Evolutionary conservation across 1,140 invertebrate genomes (phyloP).

Genomic region (Panulirus ornatus): DNA sequence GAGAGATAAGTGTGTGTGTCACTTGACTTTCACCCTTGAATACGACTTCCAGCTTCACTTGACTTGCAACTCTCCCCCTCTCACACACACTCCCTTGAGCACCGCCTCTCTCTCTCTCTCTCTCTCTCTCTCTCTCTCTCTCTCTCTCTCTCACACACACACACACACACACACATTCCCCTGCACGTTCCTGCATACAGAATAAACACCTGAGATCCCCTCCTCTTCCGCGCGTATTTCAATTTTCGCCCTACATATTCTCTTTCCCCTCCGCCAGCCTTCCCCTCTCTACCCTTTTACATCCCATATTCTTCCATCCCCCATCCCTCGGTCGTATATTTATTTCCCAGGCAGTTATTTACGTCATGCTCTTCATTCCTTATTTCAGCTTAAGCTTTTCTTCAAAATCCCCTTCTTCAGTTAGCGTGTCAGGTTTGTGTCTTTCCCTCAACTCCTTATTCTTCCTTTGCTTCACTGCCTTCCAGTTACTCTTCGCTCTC

Average conservation of each 20-base stretch:
- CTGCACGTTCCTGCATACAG: too few relatives aligned
- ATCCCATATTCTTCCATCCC: neutral
- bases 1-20: neutral
- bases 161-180: too few relatives aligned
- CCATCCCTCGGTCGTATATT: too few relatives aligned
- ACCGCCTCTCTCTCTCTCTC: slow-evolving; percentile 10
- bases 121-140: too few relatives aligned
- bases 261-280: neutral
- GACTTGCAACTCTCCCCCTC: slow-evolving; percentile 7
- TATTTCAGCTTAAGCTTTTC: neutral
- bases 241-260: neutral
- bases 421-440: neutral
- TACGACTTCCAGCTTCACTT: neutral
- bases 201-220: too few relatives aligned
- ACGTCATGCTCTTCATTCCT: neutral
- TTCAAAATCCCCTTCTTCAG: neutral
- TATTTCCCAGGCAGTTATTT: neutral
- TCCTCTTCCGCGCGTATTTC: too few relatives aligned
- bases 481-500: neutral
- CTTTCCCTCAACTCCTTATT: neutral
- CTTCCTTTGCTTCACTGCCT: slow-evolving; percentile 5
- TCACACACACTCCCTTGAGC: neutral
- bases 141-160: too few relatives aligned
- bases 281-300: neutral
- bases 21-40: neutral